A percentile compares a stretch with the other conserved stretches of the same genome.
These are phyloP conservation scores for Pyrgus malvae DNA, from an alignment of 2,888 invertebrate species.

Conservation along the genomic window DNA sequence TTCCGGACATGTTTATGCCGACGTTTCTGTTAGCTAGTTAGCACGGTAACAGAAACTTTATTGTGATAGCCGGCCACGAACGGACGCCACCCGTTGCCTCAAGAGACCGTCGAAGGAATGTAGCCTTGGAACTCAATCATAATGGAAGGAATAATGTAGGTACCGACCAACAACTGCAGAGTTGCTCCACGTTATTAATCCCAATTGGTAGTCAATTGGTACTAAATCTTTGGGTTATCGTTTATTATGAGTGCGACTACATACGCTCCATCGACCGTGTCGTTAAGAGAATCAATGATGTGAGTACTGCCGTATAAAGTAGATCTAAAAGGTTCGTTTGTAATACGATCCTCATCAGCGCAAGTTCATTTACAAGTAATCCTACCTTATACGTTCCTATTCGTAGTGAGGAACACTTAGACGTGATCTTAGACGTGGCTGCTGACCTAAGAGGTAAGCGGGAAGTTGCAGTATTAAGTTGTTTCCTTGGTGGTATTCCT, in stretches of 20 bases:
- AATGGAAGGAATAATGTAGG: constrained; percentile 48
- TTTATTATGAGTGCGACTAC: constrained; percentile 29
- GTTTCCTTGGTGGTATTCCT: no score
- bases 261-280: background rate
- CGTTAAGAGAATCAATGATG: constrained; percentile 7
- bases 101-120: constrained; percentile 41
- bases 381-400: background rate
- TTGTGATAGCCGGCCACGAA: constrained; percentile 47
- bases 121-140: constrained; percentile 56
- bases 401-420: no score
- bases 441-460: no score
- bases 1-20: constrained; percentile 59
- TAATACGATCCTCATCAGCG: background rate
- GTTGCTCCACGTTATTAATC: constrained; percentile 60
- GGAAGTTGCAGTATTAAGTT: no score
- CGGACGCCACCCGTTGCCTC: constrained; percentile 40
- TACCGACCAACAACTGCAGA: constrained; percentile 58
- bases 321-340: background rate
- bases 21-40: constrained; percentile 47
- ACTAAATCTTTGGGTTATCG: constrained; percentile 46
- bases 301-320: background rate
- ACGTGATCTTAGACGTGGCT: no score
- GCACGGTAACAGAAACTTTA: constrained; percentile 46
- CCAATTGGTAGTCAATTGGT: constrained; percentile 64
- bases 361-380: background rate